Evolutionary conservation across 1,140 invertebrate genomes (phyloP).

Genomic region (Bombus haemorrhoidalis): DNA sequence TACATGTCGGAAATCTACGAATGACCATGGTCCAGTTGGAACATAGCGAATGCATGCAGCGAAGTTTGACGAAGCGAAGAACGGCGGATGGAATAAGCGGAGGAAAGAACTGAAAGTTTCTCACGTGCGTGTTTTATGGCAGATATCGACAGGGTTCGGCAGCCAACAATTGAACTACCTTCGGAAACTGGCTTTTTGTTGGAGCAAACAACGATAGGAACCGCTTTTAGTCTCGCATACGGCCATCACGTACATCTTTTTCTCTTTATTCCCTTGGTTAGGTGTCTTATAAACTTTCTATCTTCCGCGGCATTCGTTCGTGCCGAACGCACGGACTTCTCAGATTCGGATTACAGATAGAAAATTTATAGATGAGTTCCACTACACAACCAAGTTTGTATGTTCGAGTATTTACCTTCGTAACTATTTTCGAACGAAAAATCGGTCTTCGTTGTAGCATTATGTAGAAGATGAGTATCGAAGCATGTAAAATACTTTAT

Average conservation of each 20-base stretch:
- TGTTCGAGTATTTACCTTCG: neutral
- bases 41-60: neutral
- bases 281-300: conserved; percentile 35
- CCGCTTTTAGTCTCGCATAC: conserved; percentile 27
- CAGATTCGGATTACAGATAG: no score
- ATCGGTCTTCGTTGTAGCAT: neutral
- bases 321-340: neutral
- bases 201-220: conserved; percentile 17
- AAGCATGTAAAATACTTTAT: neutral
- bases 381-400: no score
- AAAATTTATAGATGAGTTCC: neutral
- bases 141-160: conserved; percentile 15
- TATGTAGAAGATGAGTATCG: neutral
- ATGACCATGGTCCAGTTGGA: neutral
- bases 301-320: neutral
- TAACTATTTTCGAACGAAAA: neutral
- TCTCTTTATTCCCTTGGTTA: conserved; percentile 16
- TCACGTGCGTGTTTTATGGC: conserved; percentile 43
- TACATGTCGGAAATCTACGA: neutral
- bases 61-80: neutral
- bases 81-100: neutral
- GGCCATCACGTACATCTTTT: conserved; percentile 1
- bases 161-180: neutral
- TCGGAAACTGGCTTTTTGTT: conserved; percentile 12
- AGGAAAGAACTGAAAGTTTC: conserved; percentile 14